Conservation (phyloP, 2,888 invertebrate genomes). For the Proisotoma minuta region DNA sequence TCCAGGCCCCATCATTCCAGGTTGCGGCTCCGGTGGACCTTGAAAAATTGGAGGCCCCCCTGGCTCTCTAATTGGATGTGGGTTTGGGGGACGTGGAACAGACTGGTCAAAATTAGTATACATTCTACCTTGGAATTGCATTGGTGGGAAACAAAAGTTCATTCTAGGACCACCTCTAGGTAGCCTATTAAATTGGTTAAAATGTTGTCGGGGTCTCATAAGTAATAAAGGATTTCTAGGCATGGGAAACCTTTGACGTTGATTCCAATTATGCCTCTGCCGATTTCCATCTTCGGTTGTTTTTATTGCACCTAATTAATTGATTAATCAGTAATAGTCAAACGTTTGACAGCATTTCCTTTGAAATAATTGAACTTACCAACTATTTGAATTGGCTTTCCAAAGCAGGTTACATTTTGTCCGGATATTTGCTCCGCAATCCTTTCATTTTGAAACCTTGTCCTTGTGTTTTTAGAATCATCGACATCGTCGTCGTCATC, state of each 20-base stretch:
- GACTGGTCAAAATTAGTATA: slow-evolving; percentile 43
- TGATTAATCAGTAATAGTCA: too few species aligned
- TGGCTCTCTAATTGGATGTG: slow-evolving; percentile 10
- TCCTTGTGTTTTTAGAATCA: slow-evolving; percentile 33
- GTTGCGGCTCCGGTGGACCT: background rate
- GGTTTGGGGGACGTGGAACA: slow-evolving; percentile 9
- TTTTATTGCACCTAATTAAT: background rate
- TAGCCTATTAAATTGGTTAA: slow-evolving; percentile 18
- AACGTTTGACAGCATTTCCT: background rate
- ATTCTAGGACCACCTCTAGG: slow-evolving; percentile 15
- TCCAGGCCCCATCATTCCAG: slow-evolving; percentile 2
- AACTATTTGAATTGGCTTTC: slow-evolving; percentile 38
- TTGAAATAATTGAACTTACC: slow-evolving; percentile 23
- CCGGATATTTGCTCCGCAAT: slow-evolving; percentile 32
- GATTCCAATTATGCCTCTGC: background rate
- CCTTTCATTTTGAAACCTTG: slow-evolving; percentile 42
- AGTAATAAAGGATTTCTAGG: background rate
- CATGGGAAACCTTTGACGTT: background rate
- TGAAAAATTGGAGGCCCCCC: slow-evolving; percentile 14
- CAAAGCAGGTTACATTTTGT: background rate
- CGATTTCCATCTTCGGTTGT: background rate
- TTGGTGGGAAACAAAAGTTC: too few species aligned
- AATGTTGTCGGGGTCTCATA: slow-evolving; percentile 22
- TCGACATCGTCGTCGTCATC: slow-evolving; percentile 39
- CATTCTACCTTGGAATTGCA: slow-evolving; percentile 36